A percentile compares a stretch with the other conserved stretches of the same genome.
phyloP scores from a whole-genome alignment of 2,888 invertebrate species.

The Aphidius colemani region DNA sequence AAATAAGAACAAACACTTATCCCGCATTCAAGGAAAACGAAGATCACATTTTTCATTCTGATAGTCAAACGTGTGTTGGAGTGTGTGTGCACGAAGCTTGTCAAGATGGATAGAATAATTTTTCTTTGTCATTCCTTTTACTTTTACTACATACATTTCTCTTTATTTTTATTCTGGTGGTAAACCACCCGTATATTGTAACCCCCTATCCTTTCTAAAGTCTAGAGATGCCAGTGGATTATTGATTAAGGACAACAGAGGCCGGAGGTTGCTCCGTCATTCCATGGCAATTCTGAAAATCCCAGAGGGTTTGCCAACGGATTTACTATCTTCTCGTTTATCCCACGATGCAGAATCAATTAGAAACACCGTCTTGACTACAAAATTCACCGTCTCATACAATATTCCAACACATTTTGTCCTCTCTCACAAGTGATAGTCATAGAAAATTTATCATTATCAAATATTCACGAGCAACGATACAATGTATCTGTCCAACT shows the following conservation, averaged over 20 bases:
- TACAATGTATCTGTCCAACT: no score
- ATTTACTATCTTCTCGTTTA: conserved; percentile 30
- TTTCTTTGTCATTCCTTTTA: no score
- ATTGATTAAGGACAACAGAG: conserved; percentile 44
- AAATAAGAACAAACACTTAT: no score
- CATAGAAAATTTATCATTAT: background rate
- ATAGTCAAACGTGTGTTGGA: background rate
- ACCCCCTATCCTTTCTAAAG: background rate
- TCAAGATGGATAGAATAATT: conserved; percentile 20
- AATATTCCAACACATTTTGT: background rate
- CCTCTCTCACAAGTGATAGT: background rate
- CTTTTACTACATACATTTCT: no score
- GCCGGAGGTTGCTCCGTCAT: conserved; percentile 50
- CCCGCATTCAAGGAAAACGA: no score
- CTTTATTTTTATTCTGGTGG: conserved; percentile 1
- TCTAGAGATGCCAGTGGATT: conserved; percentile 35
- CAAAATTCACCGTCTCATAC: conserved; percentile 26
- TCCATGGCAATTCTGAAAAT: conserved; percentile 49
- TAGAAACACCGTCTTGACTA: conserved; percentile 36
- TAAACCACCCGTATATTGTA: background rate
- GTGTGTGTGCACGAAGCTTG: conserved; percentile 21
- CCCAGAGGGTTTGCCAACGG: conserved; percentile 38
- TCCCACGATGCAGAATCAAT: conserved; percentile 36
- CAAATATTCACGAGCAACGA: background rate
- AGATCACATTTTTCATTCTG: no score